A percentile compares a stretch with the other conserved stretches of the same genome.
Evolutionary conservation across 2,113 vertebrate genomes (phyloP).

Genomic region (Oryzias melastigma): DNA sequence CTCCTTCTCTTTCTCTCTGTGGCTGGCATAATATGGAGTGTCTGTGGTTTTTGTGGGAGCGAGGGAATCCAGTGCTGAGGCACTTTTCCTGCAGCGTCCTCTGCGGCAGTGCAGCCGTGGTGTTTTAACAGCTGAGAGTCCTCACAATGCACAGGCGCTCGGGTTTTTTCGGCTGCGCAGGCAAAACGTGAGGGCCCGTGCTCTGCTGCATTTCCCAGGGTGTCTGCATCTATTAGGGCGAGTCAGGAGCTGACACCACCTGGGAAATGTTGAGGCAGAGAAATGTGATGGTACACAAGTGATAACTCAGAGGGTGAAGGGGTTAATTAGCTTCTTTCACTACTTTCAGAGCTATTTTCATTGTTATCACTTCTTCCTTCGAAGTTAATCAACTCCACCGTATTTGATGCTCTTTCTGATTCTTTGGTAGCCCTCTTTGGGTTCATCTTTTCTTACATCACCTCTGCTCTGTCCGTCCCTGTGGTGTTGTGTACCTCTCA

Average conservation of each 20-base stretch:
- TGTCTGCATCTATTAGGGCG: slow-evolving; percentile 59
- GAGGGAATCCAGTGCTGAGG: slow-evolving; percentile 77
- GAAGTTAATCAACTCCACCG: slow-evolving; percentile 22
- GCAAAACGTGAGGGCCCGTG: slow-evolving; percentile 66
- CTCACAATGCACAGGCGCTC: slow-evolving; percentile 76
- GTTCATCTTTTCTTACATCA: slow-evolving; percentile 43
- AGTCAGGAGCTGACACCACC: slow-evolving; percentile 39
- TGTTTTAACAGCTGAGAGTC: slow-evolving; percentile 85
- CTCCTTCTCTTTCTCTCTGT: slow-evolving; percentile 55
- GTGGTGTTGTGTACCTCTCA: slow-evolving; percentile 45
- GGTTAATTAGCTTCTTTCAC: slow-evolving; percentile 17
- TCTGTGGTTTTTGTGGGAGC: slow-evolving; percentile 79
- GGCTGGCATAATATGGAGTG: slow-evolving; percentile 75
- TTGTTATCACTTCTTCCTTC: slow-evolving; percentile 16
- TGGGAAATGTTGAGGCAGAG: slow-evolving; percentile 23
- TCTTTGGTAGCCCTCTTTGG: slow-evolving; percentile 23
- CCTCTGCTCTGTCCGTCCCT: slow-evolving; percentile 33
- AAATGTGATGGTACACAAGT: slow-evolving; percentile 20
- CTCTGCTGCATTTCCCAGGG: slow-evolving; percentile 46
- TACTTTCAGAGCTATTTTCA: slow-evolving; percentile 18
- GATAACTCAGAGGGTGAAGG: slow-evolving; percentile 27
- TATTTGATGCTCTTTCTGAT: slow-evolving; percentile 26
- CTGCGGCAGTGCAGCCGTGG: slow-evolving; percentile 69
- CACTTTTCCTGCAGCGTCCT: slow-evolving; percentile 76
- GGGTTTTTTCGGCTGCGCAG: slow-evolving; percentile 73